Evolutionary conservation across 1,140 invertebrate genomes (phyloP).

Genomic region (Phortica variegata): DNA sequence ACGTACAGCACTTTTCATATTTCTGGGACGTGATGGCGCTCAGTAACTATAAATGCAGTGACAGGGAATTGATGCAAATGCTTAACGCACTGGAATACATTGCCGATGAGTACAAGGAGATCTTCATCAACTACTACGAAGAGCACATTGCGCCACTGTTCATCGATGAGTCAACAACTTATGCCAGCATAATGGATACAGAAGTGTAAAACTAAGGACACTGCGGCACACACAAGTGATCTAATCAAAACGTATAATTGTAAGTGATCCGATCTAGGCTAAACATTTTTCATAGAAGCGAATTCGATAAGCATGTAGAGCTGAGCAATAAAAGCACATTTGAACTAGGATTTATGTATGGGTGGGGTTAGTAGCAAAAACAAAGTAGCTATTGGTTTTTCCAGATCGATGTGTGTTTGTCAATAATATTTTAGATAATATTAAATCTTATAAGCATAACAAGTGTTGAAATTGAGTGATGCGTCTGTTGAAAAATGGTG

Average conservation of each 20-base stretch:
- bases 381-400: too few relatives aligned
- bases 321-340: slow-evolving; percentile 9
- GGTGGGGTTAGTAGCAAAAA: too few relatives aligned
- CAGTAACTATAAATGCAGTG: slow-evolving; percentile 39
- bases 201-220: too few relatives aligned
- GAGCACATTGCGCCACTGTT: slow-evolving; percentile 44
- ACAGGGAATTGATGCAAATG: slow-evolving; percentile 43
- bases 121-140: slow-evolving; percentile 44
- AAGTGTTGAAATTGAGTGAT: too few relatives aligned
- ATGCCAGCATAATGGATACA: slow-evolving; percentile 38
- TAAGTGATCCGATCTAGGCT: too few relatives aligned
- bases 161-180: slow-evolving; percentile 36
- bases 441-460: too few relatives aligned
- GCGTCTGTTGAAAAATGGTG: slow-evolving; percentile 23
- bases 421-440: background rate
- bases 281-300: too few relatives aligned
- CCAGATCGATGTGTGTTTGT: too few relatives aligned
- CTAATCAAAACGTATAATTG: too few relatives aligned
- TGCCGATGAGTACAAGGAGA: slow-evolving; percentile 40
- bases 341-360: too few relatives aligned
- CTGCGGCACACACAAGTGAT: too few relatives aligned
- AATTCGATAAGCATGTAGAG: too few relatives aligned
- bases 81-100: slow-evolving; percentile 42
- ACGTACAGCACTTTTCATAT: slow-evolving; percentile 37
- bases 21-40: slow-evolving; percentile 43